These are phyloP conservation scores for Julus scanicus DNA, from an alignment of 2,888 invertebrate genomes.

Conservation along the genomic window DNA sequence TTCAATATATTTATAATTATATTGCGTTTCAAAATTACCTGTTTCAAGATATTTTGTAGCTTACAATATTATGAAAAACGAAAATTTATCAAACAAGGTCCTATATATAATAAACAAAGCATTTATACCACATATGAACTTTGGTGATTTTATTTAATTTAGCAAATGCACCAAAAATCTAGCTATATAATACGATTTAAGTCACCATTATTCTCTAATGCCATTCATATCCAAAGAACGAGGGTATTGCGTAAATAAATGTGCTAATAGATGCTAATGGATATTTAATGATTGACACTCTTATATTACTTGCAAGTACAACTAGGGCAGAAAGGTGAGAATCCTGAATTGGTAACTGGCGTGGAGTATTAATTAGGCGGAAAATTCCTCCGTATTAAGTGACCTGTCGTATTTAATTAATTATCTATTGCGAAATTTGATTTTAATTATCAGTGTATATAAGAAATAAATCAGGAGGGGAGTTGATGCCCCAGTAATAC, in stretches of 20 bases:
- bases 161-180: no score
- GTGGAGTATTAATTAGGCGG: neutral
- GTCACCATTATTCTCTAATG: neutral
- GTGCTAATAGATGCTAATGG: neutral
- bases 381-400: neutral
- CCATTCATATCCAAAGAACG: neutral
- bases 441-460: constrained; percentile 1
- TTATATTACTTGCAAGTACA: neutral
- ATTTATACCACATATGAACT: no score
- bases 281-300: neutral
- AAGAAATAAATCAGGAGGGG: neutral
- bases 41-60: no score
- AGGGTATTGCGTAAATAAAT: neutral
- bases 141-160: no score
- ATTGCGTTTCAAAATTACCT: no score
- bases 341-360: neutral
- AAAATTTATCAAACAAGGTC: no score
- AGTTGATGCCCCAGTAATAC: neutral
- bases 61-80: no score
- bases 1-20: no score
- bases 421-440: neutral
- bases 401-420: constrained; percentile 1
- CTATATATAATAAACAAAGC: no score
- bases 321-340: neutral
- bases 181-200: no score